Conservation (phyloP, 1,140 invertebrate genomes). For the Drosophila santomea region DNA sequence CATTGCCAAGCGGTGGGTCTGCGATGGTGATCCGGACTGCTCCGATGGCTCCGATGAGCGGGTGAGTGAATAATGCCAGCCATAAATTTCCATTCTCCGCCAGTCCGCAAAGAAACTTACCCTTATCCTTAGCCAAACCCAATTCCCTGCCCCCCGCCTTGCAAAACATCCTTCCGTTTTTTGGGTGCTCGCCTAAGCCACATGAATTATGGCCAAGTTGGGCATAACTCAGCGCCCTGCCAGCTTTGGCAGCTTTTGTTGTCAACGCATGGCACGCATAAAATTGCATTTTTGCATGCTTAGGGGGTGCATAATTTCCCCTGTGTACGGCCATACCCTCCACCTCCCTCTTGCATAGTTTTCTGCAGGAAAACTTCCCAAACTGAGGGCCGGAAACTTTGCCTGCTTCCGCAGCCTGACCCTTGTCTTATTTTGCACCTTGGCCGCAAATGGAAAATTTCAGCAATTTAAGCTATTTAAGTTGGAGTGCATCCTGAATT, state of each 20-base stretch:
- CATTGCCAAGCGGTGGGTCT: constrained; percentile 91
- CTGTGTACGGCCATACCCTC: not conserved
- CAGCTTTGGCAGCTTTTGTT: constrained; percentile 81
- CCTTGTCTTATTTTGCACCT: constrained; percentile 14
- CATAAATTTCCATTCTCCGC: constrained; percentile 65
- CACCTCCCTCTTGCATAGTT: not conserved
- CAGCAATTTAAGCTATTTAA: not conserved
- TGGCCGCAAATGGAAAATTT: not conserved
- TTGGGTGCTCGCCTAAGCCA: constrained; percentile 44
- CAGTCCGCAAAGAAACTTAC: not conserved
- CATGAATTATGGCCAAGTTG: constrained; percentile 77
- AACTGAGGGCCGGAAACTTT: constrained; percentile 28
- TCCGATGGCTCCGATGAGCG: constrained; percentile 92
- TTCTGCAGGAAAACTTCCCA: constrained; percentile 55
- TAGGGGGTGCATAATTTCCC: constrained; percentile 54
- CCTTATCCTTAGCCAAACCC: not conserved
- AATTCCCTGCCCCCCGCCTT: not conserved
- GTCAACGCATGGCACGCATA: constrained; percentile 81
- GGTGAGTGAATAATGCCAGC: constrained; percentile 85
- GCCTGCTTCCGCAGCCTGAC: constrained; percentile 1
- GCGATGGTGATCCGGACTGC: constrained; percentile 95
- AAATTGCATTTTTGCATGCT: constrained; percentile 74
- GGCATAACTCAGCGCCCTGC: constrained; percentile 70
- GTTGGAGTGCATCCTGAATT: not conserved
- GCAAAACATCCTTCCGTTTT: not conserved